Evolutionary conservation across 2,113 vertebrate species (phyloP), one percentile per base, ranked within the genome.

Genomic region (Cephalopterus ornatus): DNA sequence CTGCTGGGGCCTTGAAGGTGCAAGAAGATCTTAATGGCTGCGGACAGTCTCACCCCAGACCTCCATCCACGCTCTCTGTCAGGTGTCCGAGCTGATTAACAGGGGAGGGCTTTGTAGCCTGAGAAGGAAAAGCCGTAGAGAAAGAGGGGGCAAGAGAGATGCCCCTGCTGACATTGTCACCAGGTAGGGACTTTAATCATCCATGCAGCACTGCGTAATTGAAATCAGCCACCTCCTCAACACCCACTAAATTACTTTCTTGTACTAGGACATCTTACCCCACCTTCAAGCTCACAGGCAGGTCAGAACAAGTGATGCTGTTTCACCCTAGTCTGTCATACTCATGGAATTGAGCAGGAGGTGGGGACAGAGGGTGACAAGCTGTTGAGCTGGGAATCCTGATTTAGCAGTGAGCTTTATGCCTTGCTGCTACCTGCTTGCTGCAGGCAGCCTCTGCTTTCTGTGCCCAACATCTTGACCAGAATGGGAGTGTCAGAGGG

Each of bases 401-500:
- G 28, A 24, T 18, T 24, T 27, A 46, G 42, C 44, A 56, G 28
- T 1, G 28, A 80, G 35, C 14, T 73, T 55, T 81, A 26, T 23
- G 5, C 41, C 41, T 70, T 35, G 30, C 15, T 55, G 58, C 32
- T 44, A 6, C 8, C 37, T n/a, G 81, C 59, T 49, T 35, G 39
- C 59, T 59, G n/a, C 73, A 33, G 13, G 5, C 11, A 93, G 74
- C 46, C 46, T 65, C 59, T 72, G 59, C 63, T 81, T 35, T 44
- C 52, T 37, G 52, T 42, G 37, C 56, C 61, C 67, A 35, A 32
- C 1, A 0, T 18, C 65, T 46, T 11, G 41, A 47, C 27, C 46
- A 75, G 50, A 44, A 83, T 89, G 91, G 67, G 72, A 27, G 17
- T 63, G 52, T 53, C 18, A 47, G 88, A 98, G 77, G 97, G 96